Evolutionary conservation across 2,888 invertebrate species (phyloP), one percentile per base, ranked within the genome.

Genomic region (Pollenia amentaria): DNA sequence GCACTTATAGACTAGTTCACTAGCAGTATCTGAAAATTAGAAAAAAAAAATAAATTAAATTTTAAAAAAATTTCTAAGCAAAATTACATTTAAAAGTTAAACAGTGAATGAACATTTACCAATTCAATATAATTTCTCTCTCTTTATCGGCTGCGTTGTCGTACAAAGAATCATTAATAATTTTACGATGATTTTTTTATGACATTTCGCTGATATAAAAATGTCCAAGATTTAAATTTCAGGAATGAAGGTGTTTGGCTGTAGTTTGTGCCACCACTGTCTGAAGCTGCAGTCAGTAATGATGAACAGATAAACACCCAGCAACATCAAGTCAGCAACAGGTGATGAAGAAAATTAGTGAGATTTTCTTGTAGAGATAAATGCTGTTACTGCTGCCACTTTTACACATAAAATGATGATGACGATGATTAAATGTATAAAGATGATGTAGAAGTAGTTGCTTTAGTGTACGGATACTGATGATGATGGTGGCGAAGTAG

Each of bases 401-500:
- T 55, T 48, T 29, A 60, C 53, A 64, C 64, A 76, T 69, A 51
- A n/a, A n/a, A 70, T 65, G 57, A 29, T 18, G 65, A 51, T 40
- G 64, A 62, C 67, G 64, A 81, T 75, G 83, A 84, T 84, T 64
- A 76, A 70, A 48, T 40, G 64, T 73, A 40, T 51, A 53, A 75
- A 46, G 21, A 75, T 60, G 80, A 81, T 75, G 77, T 67, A 55
- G 12, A 69, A 64, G 53, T 57, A 55, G 55, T 10, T 46, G 29
- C 14, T 72, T 51, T 44, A 53, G 4, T 21, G 29, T 10, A 21
- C 10, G 51, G 73, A 40, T 84, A 64, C 40, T 57, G 78, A 18
- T 69, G 48, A 48, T 67, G 12, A 67, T 46, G 57, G 21, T 21
- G 29, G 1, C 9, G 38, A 46, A 21, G n/a, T 3, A 42, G 42